Conservation (phyloP, 2,797 vertebrate species). For the Poeciliopsis presidionis region DNA sequence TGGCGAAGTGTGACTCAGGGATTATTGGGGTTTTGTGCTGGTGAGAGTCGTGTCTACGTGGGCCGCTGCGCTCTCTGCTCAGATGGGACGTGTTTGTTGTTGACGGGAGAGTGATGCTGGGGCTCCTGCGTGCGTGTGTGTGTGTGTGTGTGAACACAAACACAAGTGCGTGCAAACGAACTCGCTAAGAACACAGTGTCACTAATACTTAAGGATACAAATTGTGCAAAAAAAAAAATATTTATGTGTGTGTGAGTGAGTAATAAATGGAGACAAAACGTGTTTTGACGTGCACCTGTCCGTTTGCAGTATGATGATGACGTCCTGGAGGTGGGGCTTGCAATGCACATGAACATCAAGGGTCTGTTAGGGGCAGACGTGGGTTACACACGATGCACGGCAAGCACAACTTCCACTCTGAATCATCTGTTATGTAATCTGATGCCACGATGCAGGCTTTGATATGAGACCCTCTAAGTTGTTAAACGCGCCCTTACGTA, state of each 20-base stretch:
- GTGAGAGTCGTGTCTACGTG: slow-evolving; percentile 20
- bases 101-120: slow-evolving; percentile 55
- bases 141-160: not conserved
- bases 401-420: slow-evolving; percentile 68
- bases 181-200: slow-evolving; percentile 28
- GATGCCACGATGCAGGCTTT: slow-evolving; percentile 72
- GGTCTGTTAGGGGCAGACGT: slow-evolving; percentile 18
- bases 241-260: no score
- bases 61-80: slow-evolving; percentile 25
- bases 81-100: slow-evolving; percentile 68
- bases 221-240: slow-evolving; percentile 14
- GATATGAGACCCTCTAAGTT: slow-evolving; percentile 68
- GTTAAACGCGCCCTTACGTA: slow-evolving; percentile 67
- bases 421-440: slow-evolving; percentile 80
- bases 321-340: slow-evolving; percentile 11
- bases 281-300: slow-evolving; percentile 25
- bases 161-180: slow-evolving; percentile 5
- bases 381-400: slow-evolving; percentile 42
- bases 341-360: slow-evolving; percentile 12
- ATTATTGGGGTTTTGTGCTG: not conserved
- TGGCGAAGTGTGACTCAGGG: slow-evolving; percentile 7
- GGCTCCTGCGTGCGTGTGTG: slow-evolving; percentile 22
- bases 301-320: slow-evolving; percentile 15
- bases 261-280: slow-evolving; percentile 8
- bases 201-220: slow-evolving; percentile 39